phyloP scores from a whole-genome alignment of 2,888 invertebrate genomes.

The Tenthredo scrophulariae region DNA sequence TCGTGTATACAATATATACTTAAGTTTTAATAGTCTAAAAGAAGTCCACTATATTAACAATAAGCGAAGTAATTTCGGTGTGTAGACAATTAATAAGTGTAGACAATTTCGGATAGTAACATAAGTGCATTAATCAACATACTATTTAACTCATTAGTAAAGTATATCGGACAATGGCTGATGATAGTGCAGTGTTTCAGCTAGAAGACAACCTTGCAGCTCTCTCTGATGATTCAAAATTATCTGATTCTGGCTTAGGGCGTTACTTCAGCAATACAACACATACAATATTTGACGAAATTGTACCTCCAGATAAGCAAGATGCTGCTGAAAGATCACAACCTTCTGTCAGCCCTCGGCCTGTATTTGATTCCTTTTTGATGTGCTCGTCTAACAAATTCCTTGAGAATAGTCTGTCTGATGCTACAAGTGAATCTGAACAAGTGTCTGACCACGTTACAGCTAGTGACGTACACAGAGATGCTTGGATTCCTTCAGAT shows the following conservation, averaged over 20 bases:
- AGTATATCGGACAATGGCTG: slow-evolving; percentile 9
- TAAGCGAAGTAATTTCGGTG: neutral
- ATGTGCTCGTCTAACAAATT: slow-evolving; percentile 60
- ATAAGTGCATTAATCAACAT: neutral
- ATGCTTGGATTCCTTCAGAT: slow-evolving; percentile 91
- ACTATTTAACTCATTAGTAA: neutral
- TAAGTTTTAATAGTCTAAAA: neutral
- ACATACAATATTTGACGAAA: slow-evolving; percentile 74
- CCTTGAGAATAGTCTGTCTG: slow-evolving; percentile 58
- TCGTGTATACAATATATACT: neutral
- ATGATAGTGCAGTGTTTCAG: slow-evolving; percentile 34
- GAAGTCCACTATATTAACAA: neutral
- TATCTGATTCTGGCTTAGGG: slow-evolving; percentile 61
- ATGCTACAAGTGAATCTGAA: slow-evolving; percentile 56
- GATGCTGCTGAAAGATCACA: slow-evolving; percentile 59
- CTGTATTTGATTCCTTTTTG: slow-evolving; percentile 57
- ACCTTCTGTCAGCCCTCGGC: slow-evolving; percentile 45
- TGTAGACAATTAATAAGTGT: no score
- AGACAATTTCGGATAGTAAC: neutral
- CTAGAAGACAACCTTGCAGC: slow-evolving; percentile 8
- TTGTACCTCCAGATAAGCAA: slow-evolving; percentile 66
- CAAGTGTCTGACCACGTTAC: slow-evolving; percentile 62
- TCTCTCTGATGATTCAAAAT: slow-evolving; percentile 41
- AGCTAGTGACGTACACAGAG: slow-evolving; percentile 77
- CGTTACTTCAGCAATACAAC: slow-evolving; percentile 73